Conservation (phyloP, 2,888 invertebrate genomes). For the Monoplex corrugatus region DNA sequence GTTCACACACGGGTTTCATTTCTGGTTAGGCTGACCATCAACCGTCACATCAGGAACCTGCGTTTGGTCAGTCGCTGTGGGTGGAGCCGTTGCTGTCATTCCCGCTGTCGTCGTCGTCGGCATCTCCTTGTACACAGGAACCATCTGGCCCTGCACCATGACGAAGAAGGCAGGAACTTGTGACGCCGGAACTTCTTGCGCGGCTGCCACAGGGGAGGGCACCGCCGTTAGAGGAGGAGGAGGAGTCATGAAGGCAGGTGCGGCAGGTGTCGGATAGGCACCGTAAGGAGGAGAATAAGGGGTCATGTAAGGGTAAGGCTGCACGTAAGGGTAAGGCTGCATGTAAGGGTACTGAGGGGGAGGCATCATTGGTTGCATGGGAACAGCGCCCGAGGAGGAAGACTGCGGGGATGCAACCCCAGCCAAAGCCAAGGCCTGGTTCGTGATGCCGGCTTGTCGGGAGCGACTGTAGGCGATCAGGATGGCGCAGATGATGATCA, state of each 20-base stretch:
- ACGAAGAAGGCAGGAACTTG: slow-evolving; percentile 17
- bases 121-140: not conserved
- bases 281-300: not conserved
- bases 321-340: not conserved
- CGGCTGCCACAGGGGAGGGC: not conserved
- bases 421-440: not conserved
- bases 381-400: not conserved
- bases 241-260: no score
- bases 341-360: no score
- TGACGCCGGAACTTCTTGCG: not conserved
- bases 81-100: not conserved
- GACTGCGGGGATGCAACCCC: not conserved
- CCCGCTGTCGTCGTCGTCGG: no score
- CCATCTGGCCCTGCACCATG: not conserved
- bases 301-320: not conserved
- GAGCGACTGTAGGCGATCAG: not conserved
- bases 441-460: not conserved
- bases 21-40: not conserved
- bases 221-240: no score
- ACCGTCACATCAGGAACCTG: not conserved
- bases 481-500: not conserved
- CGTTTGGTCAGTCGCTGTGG: not conserved
- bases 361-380: slow-evolving; percentile 1
- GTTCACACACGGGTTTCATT: no score
- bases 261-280: no score